Base-by-base conservation (phyloP, 2,888 invertebrate genomes). In the Caenorhabditis plicata region DNA sequence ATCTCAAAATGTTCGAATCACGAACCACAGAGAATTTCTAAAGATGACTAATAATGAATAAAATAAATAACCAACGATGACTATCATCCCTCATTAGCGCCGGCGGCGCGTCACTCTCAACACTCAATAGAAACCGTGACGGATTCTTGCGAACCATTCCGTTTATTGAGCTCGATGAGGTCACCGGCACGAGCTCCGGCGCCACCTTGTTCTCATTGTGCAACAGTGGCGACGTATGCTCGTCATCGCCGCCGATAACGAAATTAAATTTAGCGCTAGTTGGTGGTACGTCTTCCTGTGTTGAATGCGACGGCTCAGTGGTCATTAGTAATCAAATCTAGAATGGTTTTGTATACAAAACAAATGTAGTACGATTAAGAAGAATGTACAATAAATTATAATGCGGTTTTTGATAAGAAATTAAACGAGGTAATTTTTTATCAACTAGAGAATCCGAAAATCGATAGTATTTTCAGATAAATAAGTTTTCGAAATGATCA, bases 21-120 rank as follows among this genome's bases (percentile, higher is more conserved):
- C n/a, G 36, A 36, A 19, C 8, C 36, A 15, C 9, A 36, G n/a
- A 19, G 15, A 11, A 11, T 17, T 19, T 9, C 17, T 29, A 19
- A 7, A 9, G 27, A 9, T 15, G 17, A 17, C 27, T 7, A n/a
- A 27, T 15, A 42, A 43, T 23, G 20, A 31, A 43, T 8, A 20
- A 11, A 33, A 38, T 17, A 49, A 50, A 26, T 35, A 55, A 56
- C 61, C 29, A 58, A 68, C 67, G 38, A 56, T 68, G 67, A 46
- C 67, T 68, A 35, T 67, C 56, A 38, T 64, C 57, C 41, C 67
- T 49, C 23, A 61, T 63, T 52, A 63, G 49, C 31, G 60, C 50
- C 19, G 51, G 57, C 11, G 54, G 54, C 17, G 65, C 54, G 23
- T 54, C 55, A 9, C 52, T 29, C 23, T 61, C 57, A 5, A 61